Conservation (phyloP, 2,888 invertebrate genomes). For the Aporophyla nigra region DNA sequence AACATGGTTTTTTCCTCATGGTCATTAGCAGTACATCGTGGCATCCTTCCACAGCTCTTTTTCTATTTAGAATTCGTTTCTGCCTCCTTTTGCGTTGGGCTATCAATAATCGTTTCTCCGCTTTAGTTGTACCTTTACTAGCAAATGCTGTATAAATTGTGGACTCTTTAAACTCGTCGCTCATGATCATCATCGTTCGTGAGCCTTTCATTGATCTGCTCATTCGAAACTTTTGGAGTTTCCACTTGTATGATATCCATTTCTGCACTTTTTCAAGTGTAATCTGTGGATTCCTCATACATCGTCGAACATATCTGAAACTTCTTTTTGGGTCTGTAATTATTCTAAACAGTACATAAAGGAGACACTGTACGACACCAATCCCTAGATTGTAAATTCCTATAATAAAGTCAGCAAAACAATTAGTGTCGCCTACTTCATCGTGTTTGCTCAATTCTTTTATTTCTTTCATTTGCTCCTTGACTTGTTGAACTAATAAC, state of each 20-base stretch:
- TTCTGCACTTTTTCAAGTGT: constrained; percentile 62
- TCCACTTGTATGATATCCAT: constrained; percentile 63
- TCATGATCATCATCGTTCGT: constrained; percentile 66
- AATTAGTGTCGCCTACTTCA: constrained; percentile 66
- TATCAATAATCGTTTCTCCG: constrained; percentile 64
- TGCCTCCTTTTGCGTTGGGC: constrained; percentile 59
- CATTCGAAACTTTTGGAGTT: constrained; percentile 71
- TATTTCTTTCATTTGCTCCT: constrained; percentile 61
- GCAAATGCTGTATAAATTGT: constrained; percentile 67
- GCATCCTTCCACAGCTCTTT: constrained; percentile 71
- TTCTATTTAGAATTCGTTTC: constrained; percentile 70
- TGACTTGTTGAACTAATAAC: constrained; percentile 50
- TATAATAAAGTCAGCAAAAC: constrained; percentile 66
- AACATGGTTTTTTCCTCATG: constrained; percentile 76
- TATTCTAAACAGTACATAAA: constrained; percentile 55
- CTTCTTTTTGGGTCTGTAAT: constrained; percentile 70
- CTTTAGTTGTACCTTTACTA: constrained; percentile 70
- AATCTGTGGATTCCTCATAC: constrained; percentile 62
- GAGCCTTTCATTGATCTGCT: constrained; percentile 71
- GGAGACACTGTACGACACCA: constrained; percentile 35
- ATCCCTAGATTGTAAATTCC: constrained; percentile 65
- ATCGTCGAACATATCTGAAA: constrained; percentile 63
- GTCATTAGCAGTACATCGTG: constrained; percentile 73
- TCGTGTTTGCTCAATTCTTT: constrained; percentile 59
- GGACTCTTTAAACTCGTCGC: constrained; percentile 72